These are phyloP conservation scores for Ornithoptera alexandrae DNA, from an alignment of 2,888 invertebrate genomes.

Conservation along the genomic window DNA sequence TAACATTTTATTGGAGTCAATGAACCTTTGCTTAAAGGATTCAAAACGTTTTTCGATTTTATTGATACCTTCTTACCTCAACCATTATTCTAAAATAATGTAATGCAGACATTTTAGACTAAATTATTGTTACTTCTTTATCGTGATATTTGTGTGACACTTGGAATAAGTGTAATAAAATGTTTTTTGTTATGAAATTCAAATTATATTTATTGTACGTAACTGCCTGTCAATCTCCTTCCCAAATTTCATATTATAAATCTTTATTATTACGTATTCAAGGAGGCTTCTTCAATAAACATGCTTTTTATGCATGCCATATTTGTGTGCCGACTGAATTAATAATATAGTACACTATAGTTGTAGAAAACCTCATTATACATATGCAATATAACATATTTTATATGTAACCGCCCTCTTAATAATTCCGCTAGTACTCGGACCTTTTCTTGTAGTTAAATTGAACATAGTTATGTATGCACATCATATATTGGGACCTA, in stretches of 20 bases:
- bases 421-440: too few species aligned
- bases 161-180: not conserved
- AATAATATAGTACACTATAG: not conserved
- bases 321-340: not conserved
- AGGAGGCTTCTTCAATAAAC: slow-evolving; percentile 1
- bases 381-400: too few species aligned
- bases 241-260: not conserved
- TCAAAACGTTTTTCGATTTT: too few species aligned
- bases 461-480: too few species aligned
- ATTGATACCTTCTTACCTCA: too few species aligned
- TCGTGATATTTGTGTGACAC: not conserved
- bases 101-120: not conserved
- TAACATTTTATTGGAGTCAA: not conserved
- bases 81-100: not conserved
- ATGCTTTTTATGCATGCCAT: not conserved
- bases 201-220: not conserved
- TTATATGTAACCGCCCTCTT: too few species aligned
- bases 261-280: not conserved
- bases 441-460: too few species aligned
- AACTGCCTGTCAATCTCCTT: not conserved
- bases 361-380: too few species aligned
- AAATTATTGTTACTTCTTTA: not conserved
- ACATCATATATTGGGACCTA: too few species aligned
- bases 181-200: not conserved
- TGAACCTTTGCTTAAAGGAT: not conserved